Evolutionary conservation across 2,888 invertebrate species (phyloP).

Genomic region (Lasioglossum marginatum): DNA sequence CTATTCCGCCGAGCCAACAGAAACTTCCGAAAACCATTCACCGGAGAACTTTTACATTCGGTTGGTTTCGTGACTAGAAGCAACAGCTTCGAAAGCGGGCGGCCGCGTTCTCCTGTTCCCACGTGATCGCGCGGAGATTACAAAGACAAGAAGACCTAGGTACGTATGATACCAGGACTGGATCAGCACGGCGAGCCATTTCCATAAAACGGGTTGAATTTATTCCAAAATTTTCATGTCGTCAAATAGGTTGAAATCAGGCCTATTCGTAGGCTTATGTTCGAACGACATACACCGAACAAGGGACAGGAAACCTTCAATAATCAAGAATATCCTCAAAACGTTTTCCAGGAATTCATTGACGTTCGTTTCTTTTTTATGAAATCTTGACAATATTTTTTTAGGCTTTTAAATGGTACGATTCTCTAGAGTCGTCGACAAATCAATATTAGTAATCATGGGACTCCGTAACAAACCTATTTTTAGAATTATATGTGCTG

Average conservation of each 20-base stretch:
- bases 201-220: not conserved
- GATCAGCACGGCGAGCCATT: not conserved
- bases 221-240: not conserved
- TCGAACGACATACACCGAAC: not conserved
- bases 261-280: not conserved
- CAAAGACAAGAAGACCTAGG: not conserved
- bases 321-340: not conserved
- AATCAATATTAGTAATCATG: too few relatives aligned
- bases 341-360: not conserved
- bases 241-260: not conserved
- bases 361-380: not conserved
- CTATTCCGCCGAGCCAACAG: not conserved
- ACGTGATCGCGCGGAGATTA: conserved; percentile 31
- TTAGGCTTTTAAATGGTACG: too few relatives aligned
- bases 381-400: not conserved
- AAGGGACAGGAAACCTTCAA: not conserved
- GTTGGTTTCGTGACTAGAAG: conserved; percentile 45
- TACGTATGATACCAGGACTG: not conserved
- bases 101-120: conserved; percentile 31
- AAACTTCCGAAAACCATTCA: conserved; percentile 14
- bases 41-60: conserved; percentile 15
- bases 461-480: too few relatives aligned
- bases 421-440: too few relatives aligned
- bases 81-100: conserved; percentile 36
- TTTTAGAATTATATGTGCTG: too few relatives aligned